Evolutionary conservation across 2,888 invertebrate genomes (phyloP), one percentile per base, ranked within the genome.

Genomic region (Augochlorella aurata): DNA sequence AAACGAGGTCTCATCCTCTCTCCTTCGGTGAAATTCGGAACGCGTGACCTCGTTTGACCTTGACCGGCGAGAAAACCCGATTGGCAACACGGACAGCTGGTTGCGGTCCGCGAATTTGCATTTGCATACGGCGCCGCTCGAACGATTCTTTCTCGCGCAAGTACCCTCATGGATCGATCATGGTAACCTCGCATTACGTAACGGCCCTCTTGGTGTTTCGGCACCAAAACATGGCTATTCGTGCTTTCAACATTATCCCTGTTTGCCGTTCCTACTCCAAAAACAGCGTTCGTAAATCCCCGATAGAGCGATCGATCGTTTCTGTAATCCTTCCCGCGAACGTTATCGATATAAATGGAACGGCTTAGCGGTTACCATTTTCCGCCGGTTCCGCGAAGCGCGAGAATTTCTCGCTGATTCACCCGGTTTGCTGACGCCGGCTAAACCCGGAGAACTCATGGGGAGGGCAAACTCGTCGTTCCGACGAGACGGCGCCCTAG

Each of bases 41-140:
- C 79, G 73, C 71, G 24, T 83, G 87, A 84, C 88, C 89, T 85
- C 85, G 74, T 81, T 81, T 79, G 84, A 86, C 88, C 89, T 87
- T 87, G 84, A 77, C 66, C 79, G 38, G 49, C 38, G 49, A n/a
- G 52, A 8, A 47, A 79, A 63, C 67, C 50, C 16, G 79, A 79
- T 61, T 24, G 29, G 47, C 52, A 49, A 79, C 54, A 14, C 50
- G 54, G 24, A 54, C 80, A 72, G 80, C 80, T 73, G 80, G 21
- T 72, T 80, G 66, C 47, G 38, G 68, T 10, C 69, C 52, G 29
- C 29, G 72, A 67, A 80, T 80, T 72, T 61, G 66, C 78, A 79
- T 79, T 79, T 54, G 69, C 54, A 50, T 29, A 14, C 77, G 9
- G 4, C 38, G 52, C 1, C 21, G 63, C 29, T 47, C 24, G 38